These are phyloP conservation scores for Tetragonula carbonaria DNA, from an alignment of 2,888 invertebrate species.

Conservation along the genomic window DNA sequence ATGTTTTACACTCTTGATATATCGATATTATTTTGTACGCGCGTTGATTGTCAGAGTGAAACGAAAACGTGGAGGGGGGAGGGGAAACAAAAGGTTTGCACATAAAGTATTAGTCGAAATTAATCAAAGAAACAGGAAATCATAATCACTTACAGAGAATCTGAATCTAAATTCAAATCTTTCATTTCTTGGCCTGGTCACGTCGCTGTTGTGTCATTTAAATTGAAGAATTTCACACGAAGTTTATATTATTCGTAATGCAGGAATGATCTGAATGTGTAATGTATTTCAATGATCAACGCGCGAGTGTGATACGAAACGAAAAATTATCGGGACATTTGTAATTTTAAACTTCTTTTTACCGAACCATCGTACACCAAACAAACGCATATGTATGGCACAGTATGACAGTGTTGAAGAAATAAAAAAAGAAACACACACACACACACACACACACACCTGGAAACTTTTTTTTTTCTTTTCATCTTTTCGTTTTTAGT, in stretches of 20 bases:
- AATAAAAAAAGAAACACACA: too few relatives aligned
- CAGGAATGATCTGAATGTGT: not conserved
- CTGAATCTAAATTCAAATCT: not conserved
- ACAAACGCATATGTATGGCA: conserved; percentile 56
- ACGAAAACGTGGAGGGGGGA: not conserved
- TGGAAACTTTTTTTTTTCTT: not conserved
- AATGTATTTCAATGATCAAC: not conserved
- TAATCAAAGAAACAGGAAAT: not conserved
- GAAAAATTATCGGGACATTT: conserved; percentile 7
- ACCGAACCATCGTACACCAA: conserved; percentile 50
- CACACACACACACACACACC: too few relatives aligned
- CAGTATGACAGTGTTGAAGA: conserved; percentile 51
- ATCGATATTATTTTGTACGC: not conserved
- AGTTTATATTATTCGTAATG: not conserved
- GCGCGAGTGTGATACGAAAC: not conserved
- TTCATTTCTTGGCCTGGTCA: not conserved
- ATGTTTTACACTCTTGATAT: conserved; percentile 26
- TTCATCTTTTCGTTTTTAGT: not conserved
- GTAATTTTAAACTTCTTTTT: not conserved
- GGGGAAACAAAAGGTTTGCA: not conserved
- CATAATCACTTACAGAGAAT: not conserved
- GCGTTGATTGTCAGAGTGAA: not conserved
- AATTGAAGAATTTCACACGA: not conserved
- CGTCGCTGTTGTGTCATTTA: not conserved
- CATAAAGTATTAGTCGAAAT: not conserved